Evolutionary conservation across 2,797 vertebrate species (phyloP), one percentile per base, ranked within the genome.

Genomic region (Melanotaenia trifasciata): DNA sequence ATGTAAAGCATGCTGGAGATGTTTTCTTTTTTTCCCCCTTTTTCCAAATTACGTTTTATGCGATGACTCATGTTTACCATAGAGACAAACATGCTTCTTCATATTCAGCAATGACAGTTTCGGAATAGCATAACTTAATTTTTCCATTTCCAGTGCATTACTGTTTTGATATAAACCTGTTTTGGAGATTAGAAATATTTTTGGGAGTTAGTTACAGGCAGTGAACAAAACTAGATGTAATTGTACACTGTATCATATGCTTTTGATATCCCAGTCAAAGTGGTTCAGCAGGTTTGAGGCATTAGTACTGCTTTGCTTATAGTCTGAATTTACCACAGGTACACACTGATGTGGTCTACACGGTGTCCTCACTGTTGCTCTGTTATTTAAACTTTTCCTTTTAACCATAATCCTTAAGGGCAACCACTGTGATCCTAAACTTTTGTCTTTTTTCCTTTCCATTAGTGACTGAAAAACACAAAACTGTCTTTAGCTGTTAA

Each of bases 41-140:
- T 18, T 81, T 72, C 76, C 65, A 62, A 45, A 47, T 1, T 38
- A 22, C 5, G 4, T 20, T 11, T 61, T 28, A 18, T n/a, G 26
- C 32, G 32, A 1, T 67, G 10, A 53, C 18, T 72, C 32, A 3
- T 2, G 30, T 12, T 58, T 20, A 11, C 70, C 30, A 32, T 67
- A 40, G 64, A 69, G 58, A 65, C 60, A 50, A 57, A 0, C 24
- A 0, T 1, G 11, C 20, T 56, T 63, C 1, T 4, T 63, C 43
- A 3, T 18, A 13, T 32, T 53, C 5, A n/a, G 4, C 5, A 22
- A 28, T 24, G 13, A 33, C 0, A 18, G 9, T n/a, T 4, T 12
- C 0, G n/a, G 24, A 5, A 33, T 8, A 3, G 14, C 0, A 35
- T 24, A 14, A 7, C 10, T 24, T 7, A 24, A 3, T 12, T 43